Conservation (phyloP, 2,888 invertebrate species). For the Silvanus unidentatus region DNA sequence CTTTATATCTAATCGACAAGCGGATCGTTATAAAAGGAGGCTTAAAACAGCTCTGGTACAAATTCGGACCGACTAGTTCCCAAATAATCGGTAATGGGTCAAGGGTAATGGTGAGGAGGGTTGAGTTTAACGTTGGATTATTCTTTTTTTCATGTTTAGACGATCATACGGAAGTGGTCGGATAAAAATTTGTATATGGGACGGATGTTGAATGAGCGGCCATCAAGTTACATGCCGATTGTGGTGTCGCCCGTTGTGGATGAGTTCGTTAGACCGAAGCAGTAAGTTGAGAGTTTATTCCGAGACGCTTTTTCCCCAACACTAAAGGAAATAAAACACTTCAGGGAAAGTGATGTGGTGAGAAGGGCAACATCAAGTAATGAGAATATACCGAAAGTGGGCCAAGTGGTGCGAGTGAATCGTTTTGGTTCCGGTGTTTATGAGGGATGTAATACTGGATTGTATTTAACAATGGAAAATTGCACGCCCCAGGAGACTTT, state of each 20-base stretch:
- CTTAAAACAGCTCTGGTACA: conserved; percentile 41
- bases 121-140: too few species aligned
- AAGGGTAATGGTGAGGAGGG: conserved; percentile 12
- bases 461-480: conserved; percentile 42
- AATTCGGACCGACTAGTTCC: conserved; percentile 35
- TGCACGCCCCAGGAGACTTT: conserved; percentile 25
- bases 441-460: conserved; percentile 47
- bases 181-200: conserved; percentile 56
- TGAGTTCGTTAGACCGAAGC: conserved; percentile 32
- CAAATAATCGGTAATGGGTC: conserved; percentile 19
- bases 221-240: conserved; percentile 41
- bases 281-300: too few species aligned
- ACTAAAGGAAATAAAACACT: too few species aligned
- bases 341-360: too few species aligned
- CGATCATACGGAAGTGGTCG: conserved; percentile 45
- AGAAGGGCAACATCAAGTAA: too few species aligned
- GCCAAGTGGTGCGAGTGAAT: conserved; percentile 27
- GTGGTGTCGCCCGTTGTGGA: conserved; percentile 36
- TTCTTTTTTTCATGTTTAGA: conserved; percentile 21
- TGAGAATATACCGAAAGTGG: too few species aligned
- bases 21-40: conserved; percentile 31
- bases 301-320: too few species aligned
- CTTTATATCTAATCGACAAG: conserved; percentile 45
- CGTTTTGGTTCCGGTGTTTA: conserved; percentile 47
- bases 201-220: conserved; percentile 40